Evolutionary conservation across 2,113 vertebrate genomes (phyloP), one percentile per base, ranked within the genome.

Genomic region (Daphoenositta chrysoptera): DNA sequence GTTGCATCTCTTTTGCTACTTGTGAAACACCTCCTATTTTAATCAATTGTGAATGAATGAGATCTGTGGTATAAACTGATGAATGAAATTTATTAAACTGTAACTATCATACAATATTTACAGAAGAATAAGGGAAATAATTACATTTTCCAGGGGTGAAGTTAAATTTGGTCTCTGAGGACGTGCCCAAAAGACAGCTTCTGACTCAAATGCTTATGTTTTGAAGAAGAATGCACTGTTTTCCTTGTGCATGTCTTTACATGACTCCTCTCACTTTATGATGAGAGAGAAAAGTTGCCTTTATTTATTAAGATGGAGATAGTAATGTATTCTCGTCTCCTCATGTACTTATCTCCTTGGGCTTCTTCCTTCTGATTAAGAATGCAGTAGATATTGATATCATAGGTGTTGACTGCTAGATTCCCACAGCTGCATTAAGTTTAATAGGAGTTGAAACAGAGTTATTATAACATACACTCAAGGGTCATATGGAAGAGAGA

Each of bases 1-100:
- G 69, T 83, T 95, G 84, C 94, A 97, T 97, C 65, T 71, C 28
- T 83, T 96, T 93, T 96, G 63, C 80, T 93, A 70, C 76, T 90
- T 95, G 81, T 90, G 77, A 88, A 90, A 86, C 51, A 35, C 57
- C 57, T 97, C 40, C 57, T 50, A 30, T 96, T 96, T 83, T 61
- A 97, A 95, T 94, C 48, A 95, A 27, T 91, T 95, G 60, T 90
- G 93, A 93, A 88, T 65, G 51, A 89, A 39, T 73, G 95, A 92
- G 83, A 73, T 89, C 48, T 71, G 58, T 53, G 26, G 20, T 71
- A 72, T 84, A 88, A 90, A 94, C 21, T 82, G 77, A 91, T 89
- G 50, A 95, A 71, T 76, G 33, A 88, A 89, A 84, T 72, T 75
- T 95, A 85, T 83, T 87, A 78, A 89, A 80, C 50, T 57, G 33